Conservation (phyloP, 92 coral and sea anemone genomes). For the Porites rus region DNA sequence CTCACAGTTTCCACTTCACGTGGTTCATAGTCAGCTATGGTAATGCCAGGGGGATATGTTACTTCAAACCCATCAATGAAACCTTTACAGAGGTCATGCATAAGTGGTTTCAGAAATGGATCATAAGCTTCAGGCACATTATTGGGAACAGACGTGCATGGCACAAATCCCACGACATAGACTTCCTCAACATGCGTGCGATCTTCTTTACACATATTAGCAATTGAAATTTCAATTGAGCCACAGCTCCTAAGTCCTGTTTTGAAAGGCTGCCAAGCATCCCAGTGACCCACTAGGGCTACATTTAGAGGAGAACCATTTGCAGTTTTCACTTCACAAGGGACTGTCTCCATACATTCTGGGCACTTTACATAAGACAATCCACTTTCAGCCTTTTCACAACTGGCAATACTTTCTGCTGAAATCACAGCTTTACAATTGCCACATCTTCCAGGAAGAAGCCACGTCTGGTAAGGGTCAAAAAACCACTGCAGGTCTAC, state of each 20-base stretch:
- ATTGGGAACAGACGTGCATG: slow-evolving; percentile 58
- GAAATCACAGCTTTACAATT: slow-evolving; percentile 53
- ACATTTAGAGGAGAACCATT: slow-evolving; percentile 65
- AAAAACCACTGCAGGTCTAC: slow-evolving; percentile 22
- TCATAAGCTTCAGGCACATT: slow-evolving; percentile 59
- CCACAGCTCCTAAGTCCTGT: slow-evolving; percentile 69
- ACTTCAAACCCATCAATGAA: slow-evolving; percentile 64
- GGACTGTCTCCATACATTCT: slow-evolving; percentile 55
- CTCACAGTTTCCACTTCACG: slow-evolving; percentile 53
- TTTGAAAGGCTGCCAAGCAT: slow-evolving; percentile 68
- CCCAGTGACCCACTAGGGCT: slow-evolving; percentile 76
- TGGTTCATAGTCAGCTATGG: slow-evolving; percentile 38
- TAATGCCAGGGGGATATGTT: slow-evolving; percentile 25
- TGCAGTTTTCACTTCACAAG: slow-evolving; percentile 37
- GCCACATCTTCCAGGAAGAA: slow-evolving; percentile 51
- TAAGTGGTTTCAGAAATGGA: slow-evolving; percentile 54
- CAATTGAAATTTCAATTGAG: slow-evolving; percentile 69
- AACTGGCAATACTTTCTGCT: slow-evolving; percentile 26
- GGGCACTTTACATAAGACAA: slow-evolving; percentile 61
- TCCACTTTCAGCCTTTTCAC: slow-evolving; percentile 46
- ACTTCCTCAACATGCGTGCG: slow-evolving; percentile 56
- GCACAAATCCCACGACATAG: slow-evolving; percentile 62
- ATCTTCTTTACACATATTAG: slow-evolving; percentile 66
- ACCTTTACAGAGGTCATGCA: slow-evolving; percentile 55
- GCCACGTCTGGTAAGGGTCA: slow-evolving; percentile 55